Conservation (phyloP, 2,888 invertebrate species). For the Gari tellinella region DNA sequence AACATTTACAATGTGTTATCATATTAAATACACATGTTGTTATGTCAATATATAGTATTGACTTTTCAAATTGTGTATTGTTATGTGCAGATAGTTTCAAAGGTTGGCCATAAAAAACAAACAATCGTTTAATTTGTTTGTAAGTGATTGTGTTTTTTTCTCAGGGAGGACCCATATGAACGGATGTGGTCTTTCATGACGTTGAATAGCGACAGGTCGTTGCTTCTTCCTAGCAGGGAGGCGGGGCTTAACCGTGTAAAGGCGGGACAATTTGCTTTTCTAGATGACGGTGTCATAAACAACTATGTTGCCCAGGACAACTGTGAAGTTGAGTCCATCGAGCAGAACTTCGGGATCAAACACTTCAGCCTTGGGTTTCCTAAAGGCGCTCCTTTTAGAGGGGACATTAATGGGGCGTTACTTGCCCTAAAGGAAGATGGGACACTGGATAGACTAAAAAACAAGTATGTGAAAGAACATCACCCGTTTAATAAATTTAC, state of each 20-base stretch:
- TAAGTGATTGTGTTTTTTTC: too few species aligned
- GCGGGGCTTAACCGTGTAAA: conserved; percentile 63
- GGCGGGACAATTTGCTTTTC: conserved; percentile 62
- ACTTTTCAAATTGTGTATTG: too few species aligned
- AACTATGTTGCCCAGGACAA: conserved; percentile 71
- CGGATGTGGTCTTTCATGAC: conserved; percentile 79
- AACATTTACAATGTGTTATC: too few species aligned
- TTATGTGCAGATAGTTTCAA: too few species aligned
- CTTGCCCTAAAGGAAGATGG: conserved; percentile 75
- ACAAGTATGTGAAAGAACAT: conserved; percentile 62
- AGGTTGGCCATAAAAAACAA: too few species aligned
- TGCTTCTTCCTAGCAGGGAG: conserved; percentile 57
- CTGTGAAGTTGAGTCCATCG: conserved; percentile 75
- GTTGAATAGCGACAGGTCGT: conserved; percentile 62
- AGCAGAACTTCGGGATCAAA: conserved; percentile 75
- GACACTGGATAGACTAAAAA: conserved; percentile 65
- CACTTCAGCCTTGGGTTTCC: conserved; percentile 77
- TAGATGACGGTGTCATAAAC: conserved; percentile 75
- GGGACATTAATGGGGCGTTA: conserved; percentile 74
- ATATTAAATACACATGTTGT: too few species aligned
- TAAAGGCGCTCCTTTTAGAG: conserved; percentile 76
- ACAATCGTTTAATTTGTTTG: too few species aligned
- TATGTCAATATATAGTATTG: too few species aligned
- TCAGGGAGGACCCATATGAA: conserved; percentile 72
- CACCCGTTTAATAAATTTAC: too few species aligned